Evolutionary conservation across 2,113 vertebrate species (phyloP), one percentile per base, ranked within the genome.

Genomic region (Protobothrops flavoviridis): DNA sequence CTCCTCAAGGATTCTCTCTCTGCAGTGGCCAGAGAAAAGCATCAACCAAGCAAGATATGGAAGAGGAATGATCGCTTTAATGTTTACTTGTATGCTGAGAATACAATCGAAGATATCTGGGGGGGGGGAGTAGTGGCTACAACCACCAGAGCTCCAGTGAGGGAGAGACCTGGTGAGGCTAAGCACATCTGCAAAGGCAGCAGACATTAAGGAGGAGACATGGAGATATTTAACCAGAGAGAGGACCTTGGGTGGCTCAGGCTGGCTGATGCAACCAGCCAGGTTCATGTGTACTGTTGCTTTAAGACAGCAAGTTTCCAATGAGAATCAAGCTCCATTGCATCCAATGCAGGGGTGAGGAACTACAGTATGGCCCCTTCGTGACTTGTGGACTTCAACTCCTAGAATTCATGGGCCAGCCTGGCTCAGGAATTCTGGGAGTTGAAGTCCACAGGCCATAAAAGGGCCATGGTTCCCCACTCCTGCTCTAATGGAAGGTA

Each of bases 61-160:
- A 97, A 13, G 95, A 97, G 43, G 97, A 97, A 89, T 93, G 92
- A 74, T 91, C 81, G 43, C 87, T 39, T n/a, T 43, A 17, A 24
- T 57, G 50, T 45, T 21, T 89, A 23, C 24, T 45, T 89, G 6
- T 88, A 59, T 39, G n/a, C 88, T 64, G 56, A 90, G 56, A 95
- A 95, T 96, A 95, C 89, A 93, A 21, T 55, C 33, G 1, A 24
- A 26, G 57, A 15, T 89, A 7, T 8, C 26, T 52, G 8, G 26
- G 26, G 0, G 59, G 11, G 3, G 7, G 8, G 3, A 64, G 11
- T 64, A n/a, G n/a, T 2, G 17, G 69, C 15, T 15, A 81, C n/a
- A 81, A 6, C 69, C 69, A 81, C 69, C 15, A 39, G 74, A 39
- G 3, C 17, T 43, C 17, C 15, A 39, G 15, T 3, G 74, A 21